Evolutionary conservation across 2,113 vertebrate genomes (phyloP), one percentile per base, ranked within the genome.

Genomic region (Muntiacus reevesi): DNA sequence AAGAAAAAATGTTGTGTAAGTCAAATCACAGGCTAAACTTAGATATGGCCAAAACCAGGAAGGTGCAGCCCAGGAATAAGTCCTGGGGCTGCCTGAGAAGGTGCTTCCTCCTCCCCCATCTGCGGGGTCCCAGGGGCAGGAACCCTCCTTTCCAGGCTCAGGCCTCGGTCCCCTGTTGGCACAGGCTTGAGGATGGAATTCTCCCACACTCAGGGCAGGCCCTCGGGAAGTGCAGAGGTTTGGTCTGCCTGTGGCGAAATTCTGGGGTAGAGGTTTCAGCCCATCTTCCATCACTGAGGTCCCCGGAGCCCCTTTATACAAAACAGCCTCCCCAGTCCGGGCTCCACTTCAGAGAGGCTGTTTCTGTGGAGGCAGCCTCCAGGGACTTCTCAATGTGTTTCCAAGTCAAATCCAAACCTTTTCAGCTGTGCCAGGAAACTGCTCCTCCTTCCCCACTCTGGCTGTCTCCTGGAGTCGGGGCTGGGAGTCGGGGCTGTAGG

Each of bases 361-460:
- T 96, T 97, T 95, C 87, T 89, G 97, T 89, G 96, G 93, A 97
- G 95, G 96, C 96, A 87, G 96, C 97, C 79, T 3, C 97, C 84
- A 97, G 98, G 76, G 97, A 97, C 96, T 93, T 86, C 87, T 96
- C 96, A 55, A 64, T 85, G 97, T 83, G 96, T 97, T 96, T 98
- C 94, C 97, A 95, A 97, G 96, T 89, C 97, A 96, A 96, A 97
- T 95, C 93, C 93, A 95, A 96, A 71, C 87, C 97, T 96, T 97
- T 97, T 89, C 97, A 67, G 95, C 82, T 52, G 87, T 96, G 97
- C 98, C 98, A 98, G 92, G 87, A 97, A 96, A 83, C 96, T 87
- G 45, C 25, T 84, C 87, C 85, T 87, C 52, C 79, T 60, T 60
- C 60, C 87, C 92, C 87, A 92, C 79, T 83, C 86, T 4, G 76